Percentiles rank a stretch among this genome's conserved stretches.
These are phyloP conservation scores for Cepaea hortensis DNA, from an alignment of 2,888 invertebrate species.

Conservation along the genomic window DNA sequence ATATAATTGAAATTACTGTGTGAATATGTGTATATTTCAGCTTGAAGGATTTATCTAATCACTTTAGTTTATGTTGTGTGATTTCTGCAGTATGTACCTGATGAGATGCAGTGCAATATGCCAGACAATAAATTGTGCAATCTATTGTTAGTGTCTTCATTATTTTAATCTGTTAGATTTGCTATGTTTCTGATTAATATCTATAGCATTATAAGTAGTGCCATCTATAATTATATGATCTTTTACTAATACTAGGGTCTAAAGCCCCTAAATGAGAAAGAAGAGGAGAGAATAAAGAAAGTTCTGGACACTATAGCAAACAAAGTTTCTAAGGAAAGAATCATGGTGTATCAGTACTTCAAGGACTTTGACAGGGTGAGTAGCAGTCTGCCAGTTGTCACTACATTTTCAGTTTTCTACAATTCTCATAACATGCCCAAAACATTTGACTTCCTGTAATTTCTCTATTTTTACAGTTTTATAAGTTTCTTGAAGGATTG, in stretches of 20 bases:
- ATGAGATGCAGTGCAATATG: no score
- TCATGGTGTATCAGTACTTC: conserved; percentile 76
- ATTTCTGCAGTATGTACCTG: no score
- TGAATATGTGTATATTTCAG: no score
- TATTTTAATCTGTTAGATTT: no score
- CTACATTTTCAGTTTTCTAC: no score
- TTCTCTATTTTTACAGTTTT: neutral
- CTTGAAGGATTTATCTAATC: no score
- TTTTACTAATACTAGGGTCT: conserved; percentile 63
- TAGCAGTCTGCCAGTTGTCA: neutral
- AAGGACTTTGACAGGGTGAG: conserved; percentile 76
- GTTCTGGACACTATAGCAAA: conserved; percentile 69
- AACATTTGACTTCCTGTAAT: neutral
- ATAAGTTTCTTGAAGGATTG: neutral
- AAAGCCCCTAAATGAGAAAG: conserved; percentile 64
- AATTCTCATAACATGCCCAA: no score
- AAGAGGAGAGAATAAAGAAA: conserved; percentile 60
- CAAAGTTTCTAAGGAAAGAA: conserved; percentile 70
- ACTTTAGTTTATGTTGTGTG: no score
- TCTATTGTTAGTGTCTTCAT: no score
- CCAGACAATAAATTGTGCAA: no score
- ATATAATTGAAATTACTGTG: no score
- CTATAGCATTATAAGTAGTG: neutral
- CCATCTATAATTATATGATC: neutral
- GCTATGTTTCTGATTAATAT: neutral